Evolutionary conservation across 2,113 vertebrate species (phyloP).

Genomic region (Emydocephalus ijimae): DNA sequence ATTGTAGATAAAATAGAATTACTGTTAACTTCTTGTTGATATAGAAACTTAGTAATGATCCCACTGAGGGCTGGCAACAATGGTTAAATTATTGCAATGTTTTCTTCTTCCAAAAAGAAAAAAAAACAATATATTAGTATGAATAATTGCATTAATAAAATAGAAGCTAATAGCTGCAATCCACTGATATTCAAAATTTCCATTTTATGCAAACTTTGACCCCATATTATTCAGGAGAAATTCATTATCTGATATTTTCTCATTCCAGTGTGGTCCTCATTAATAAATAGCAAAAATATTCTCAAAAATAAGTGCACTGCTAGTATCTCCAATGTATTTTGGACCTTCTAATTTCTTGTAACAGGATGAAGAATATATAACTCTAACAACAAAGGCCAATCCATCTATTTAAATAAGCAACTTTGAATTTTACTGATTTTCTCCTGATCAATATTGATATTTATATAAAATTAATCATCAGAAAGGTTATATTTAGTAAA

Average conservation of each 20-base stretch:
- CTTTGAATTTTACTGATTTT: background rate
- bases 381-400: background rate
- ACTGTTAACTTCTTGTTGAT: slow-evolving; percentile 8
- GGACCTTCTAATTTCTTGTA: background rate
- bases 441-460: background rate
- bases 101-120: background rate
- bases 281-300: background rate
- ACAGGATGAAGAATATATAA: background rate
- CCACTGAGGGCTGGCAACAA: background rate
- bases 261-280: background rate
- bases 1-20: slow-evolving; percentile 43
- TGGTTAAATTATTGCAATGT: background rate
- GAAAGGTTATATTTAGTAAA: background rate
- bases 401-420: background rate
- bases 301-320: background rate
- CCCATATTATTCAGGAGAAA: background rate
- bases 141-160: background rate
- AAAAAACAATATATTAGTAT: background rate
- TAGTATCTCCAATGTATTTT: background rate
- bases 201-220: background rate
- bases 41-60: background rate
- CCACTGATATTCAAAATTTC: background rate
- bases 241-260: background rate
- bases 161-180: background rate
- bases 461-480: background rate